A percentile compares a stretch with the other conserved stretches of the same genome.
Evolutionary conservation across 2,888 invertebrate species (phyloP).

Genomic region (Autographa gamma): DNA sequence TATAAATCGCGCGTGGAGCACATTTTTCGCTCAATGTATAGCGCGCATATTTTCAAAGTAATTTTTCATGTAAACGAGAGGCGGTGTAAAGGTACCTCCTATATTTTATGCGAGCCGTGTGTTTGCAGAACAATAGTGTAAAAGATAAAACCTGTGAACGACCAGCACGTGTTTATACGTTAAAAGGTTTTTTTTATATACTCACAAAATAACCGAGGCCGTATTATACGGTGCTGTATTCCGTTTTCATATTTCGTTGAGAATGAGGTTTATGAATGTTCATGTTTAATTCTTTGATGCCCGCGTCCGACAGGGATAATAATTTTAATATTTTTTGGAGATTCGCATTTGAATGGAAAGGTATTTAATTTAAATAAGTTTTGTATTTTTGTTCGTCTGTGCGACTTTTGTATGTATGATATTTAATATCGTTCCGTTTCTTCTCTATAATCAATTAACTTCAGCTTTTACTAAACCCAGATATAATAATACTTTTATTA

Average conservation of each 20-base stretch:
- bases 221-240: conserved; percentile 18
- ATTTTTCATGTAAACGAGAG: conserved; percentile 63
- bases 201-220: conserved; percentile 30
- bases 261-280: conserved; percentile 49
- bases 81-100: conserved; percentile 54
- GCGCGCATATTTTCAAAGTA: conserved; percentile 59
- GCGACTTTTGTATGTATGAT: background rate
- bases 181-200: conserved; percentile 56
- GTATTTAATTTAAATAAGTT: conserved; percentile 19
- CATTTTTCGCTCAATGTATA: conserved; percentile 45
- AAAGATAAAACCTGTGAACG: conserved; percentile 58
- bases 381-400: conserved; percentile 8
- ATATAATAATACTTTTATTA: background rate
- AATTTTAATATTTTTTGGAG: conserved; percentile 22
- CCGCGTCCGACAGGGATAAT: conserved; percentile 28
- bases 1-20: conserved; percentile 31
- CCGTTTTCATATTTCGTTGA: conserved; percentile 32
- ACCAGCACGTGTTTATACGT: conserved; percentile 44
- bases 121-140: conserved; percentile 60
- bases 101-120: conserved; percentile 52
- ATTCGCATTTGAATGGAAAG: conserved; percentile 29
- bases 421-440: background rate
- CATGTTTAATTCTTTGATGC: conserved; percentile 47
- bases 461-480: too few species aligned
- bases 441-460: too few species aligned